Base-by-base conservation (phyloP, 2,113 vertebrate species). In the Gambusia holbrooki region DNA sequence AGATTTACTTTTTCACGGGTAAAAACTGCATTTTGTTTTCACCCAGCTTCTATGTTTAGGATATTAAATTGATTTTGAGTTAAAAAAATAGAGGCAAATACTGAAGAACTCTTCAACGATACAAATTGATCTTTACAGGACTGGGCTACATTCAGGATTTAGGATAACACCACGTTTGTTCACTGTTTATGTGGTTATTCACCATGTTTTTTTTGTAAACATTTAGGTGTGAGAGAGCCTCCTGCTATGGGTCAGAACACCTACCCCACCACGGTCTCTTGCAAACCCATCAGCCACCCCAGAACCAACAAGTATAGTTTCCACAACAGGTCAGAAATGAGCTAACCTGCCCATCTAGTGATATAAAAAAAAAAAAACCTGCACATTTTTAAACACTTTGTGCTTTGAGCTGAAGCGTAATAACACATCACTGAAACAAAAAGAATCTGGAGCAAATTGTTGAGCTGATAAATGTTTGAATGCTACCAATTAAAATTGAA, bases 251-350 rank as follows among this genome's bases (percentile, higher is more conserved):
- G 92, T 28, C 96, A 95, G 1, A 90, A 94, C 29, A 89, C 88
- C 81, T 98, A 94, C 80, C 89, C 95, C 1, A 88, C 95, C 7
- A 89, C 96, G 10, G 90, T 97, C 71, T 92, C 95, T 88, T 99
- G 93, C 84, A 97, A 97, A 92, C 95, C 90, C 80, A 95, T 96
- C 73, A 94, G 95, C 58, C 96, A 96, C 67, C 86, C 95, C 66
- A 96, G 95, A 94, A 91, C 92, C 90, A 96, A 94, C 90, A 99
- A 98, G 90, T 99, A 99, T 94, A 98, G 95, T 93, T 97, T 98
- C 90, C 97, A 99, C 87, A 97, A 99, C 93, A 96, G 98, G 98
- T 99, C 79, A 93, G 95, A 22, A 65, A 42, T 10, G 3, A 69
- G 11, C 28, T 73, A 28, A 22, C 9, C 33, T 22, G 19, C 45